Evolutionary conservation across 2,113 vertebrate species (phyloP), one percentile per base, ranked within the genome.

Genomic region (Poecile atricapillus): DNA sequence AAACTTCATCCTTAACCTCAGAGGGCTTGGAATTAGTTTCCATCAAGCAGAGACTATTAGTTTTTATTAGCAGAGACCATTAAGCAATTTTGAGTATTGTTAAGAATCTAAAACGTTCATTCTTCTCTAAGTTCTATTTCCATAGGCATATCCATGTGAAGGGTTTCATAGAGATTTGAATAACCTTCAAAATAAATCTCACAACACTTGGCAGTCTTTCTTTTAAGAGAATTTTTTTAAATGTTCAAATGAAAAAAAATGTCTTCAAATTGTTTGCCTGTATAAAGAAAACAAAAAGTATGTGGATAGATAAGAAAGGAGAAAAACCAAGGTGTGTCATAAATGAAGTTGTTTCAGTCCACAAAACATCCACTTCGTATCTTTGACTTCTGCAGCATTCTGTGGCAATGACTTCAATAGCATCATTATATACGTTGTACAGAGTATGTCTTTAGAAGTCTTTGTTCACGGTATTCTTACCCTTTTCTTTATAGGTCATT

Each of bases 11-110:
- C 39, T 55, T 88, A 93, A 56, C 33, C 35, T 84, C 35, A 63
- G 47, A 84, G 60, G 21, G 28, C 33, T 94, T 95, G 23, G 39
- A 49, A 31, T 62, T 37, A 65, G 25, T 70, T 94, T 89, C 70
- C 33, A 14, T 70, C 33, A 82, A 79, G 69, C 27, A 89, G 31
- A 65, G 23, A 49, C 8, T 46, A 69, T 86, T 83, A 58, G 31
- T 50, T 92, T 77, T 39, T 76, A 10, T 83, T 87, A 84, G 30
- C 27, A 55, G 43, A 76, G 50, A 35, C 28, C 27, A 12, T 58
- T 65, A 58, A 87, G 30, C 55, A 76, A 37, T 80, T 79, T 58
- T 82, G 46, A 76, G 23, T 22, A 71, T 50, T 75, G 43, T 37
- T 50, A 74, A 55, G 59, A 65, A 59, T 75, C 27, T 55, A 69